phyloP scores from a whole-genome alignment of 2,113 vertebrate genomes.

The Butorides virescens region DNA sequence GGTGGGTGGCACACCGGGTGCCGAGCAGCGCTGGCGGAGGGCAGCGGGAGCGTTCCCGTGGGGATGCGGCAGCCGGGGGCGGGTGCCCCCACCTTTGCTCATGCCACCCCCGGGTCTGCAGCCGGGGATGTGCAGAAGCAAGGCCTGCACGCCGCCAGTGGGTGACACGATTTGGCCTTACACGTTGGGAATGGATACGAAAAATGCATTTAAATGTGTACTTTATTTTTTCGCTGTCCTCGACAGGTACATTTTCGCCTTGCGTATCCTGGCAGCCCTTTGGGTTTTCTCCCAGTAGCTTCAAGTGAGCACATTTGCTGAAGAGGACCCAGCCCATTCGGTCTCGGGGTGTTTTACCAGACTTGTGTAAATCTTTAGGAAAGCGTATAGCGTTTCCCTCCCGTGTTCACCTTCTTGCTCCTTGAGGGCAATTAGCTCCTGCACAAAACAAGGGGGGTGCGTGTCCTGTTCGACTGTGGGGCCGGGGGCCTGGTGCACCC shows the following conservation, averaged over 20 bases:
- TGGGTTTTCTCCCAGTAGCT: neutral
- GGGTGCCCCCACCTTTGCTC: neutral
- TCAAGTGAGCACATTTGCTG: neutral
- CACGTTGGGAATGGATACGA: neutral
- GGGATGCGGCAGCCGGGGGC: accelerated
- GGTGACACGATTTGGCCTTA: neutral
- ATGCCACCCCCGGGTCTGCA: accelerated
- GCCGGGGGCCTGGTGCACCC: neutral
- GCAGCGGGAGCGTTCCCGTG: neutral
- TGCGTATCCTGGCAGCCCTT: neutral
- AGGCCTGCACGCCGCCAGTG: neutral
- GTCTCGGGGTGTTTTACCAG: neutral
- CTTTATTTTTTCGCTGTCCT: neutral
- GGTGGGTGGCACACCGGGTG: neutral
- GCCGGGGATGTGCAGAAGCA: no score
- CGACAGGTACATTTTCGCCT: neutral
- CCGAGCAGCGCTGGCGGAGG: neutral
- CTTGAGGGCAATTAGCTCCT: neutral
- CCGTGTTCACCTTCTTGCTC: neutral
- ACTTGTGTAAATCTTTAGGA: neutral
- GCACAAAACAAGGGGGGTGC: neutral
- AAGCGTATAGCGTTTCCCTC: accelerated
- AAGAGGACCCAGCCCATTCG: neutral
- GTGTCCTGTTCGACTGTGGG: accelerated
- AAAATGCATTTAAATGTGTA: neutral